Evolutionary conservation across 1,140 invertebrate genomes (phyloP), one percentile per base, ranked within the genome.

Genomic region (Drosophila pectinifera): DNA sequence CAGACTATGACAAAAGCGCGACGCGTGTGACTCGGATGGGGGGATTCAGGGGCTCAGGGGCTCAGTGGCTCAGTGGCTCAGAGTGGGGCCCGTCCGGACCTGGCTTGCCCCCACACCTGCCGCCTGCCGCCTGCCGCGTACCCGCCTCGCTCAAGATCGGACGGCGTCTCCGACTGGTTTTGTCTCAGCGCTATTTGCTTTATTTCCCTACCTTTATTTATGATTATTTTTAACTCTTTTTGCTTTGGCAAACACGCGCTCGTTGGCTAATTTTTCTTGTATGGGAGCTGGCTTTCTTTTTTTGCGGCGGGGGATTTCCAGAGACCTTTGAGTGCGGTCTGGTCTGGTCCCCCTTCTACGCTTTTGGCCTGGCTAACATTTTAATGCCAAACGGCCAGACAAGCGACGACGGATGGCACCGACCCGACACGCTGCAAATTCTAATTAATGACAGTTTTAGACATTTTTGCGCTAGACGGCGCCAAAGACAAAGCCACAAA

Each of bases 11-110:
- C 82, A 81, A 77, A 84, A 68, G 83, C 82, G 43, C 48, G 62
- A 83, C 82, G 83, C 83, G 83, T 82, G 78, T 88, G 74, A 69
- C 74, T 86, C 70, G 31, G 24, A 54, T n/a, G n/a, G n/a, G n/a
- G 63, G 18, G 56, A 28, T 34, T 39, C 49, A 31, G 31, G n/a
- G 45, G 41, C 5, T 58, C 41, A 10, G 28, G n/a, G 46, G 14
- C 13, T 36, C 39, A n/a, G 31, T 41, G 63, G 58, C 34, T 34
- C 39, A 14, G 28, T 41, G 63, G 58, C 36, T 68, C n/a, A 68
- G 59, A 68, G 64, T 68, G 64, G 64, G 64, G 64, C 64, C 64
- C 64, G 64, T 51, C 59, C 61, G 64, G 42, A 24, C 24, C 55
- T 13, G 45, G 18, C 10, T 6, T 18, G 5, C 48, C 48, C 48